Evolutionary conservation across 2,888 invertebrate genomes (phyloP).

Genomic region (Bellardia bayeri): DNA sequence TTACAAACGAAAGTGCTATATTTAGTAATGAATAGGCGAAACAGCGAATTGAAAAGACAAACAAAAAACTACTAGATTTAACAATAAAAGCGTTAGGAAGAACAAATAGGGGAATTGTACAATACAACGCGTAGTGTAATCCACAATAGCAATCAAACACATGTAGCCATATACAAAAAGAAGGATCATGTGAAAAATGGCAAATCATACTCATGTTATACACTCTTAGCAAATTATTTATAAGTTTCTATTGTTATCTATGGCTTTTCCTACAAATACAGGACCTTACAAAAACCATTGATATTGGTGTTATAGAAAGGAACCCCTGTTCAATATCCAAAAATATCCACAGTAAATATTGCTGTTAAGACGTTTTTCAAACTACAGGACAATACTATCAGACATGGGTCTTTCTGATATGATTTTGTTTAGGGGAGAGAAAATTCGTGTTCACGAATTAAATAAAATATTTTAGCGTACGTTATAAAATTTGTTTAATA

Average conservation of each 20-base stretch:
- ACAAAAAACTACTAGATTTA: not conserved
- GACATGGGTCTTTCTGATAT: too few relatives aligned
- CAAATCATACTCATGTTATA: not conserved
- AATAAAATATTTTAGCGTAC: too few relatives aligned
- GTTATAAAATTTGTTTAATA: too few relatives aligned
- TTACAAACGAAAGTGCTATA: conserved; percentile 23
- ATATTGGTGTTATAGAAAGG: conserved; percentile 10
- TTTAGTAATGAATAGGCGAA: not conserved
- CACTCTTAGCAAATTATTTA: conserved; percentile 33
- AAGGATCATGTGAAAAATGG: not conserved
- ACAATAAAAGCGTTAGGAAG: conserved; percentile 17
- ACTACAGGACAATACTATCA: conserved; percentile 10
- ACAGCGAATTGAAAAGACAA: not conserved
- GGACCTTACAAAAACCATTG: not conserved
- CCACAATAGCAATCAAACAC: not conserved
- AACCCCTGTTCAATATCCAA: conserved; percentile 16
- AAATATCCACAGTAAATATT: conserved; percentile 47
- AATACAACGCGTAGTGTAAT: not conserved
- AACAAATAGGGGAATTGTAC: conserved; percentile 7
- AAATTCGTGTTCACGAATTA: too few relatives aligned
- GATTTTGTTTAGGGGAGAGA: too few relatives aligned
- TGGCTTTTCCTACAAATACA: not conserved
- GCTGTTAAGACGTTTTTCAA: conserved; percentile 37
- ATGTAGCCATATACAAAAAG: not conserved
- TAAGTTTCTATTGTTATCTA: conserved; percentile 11